Percentiles rank a stretch among this genome's conserved stretches.
These are phyloP conservation scores for Corythornis cristatus DNA, from an alignment of 2,113 vertebrate genomes.

Conservation along the genomic window DNA sequence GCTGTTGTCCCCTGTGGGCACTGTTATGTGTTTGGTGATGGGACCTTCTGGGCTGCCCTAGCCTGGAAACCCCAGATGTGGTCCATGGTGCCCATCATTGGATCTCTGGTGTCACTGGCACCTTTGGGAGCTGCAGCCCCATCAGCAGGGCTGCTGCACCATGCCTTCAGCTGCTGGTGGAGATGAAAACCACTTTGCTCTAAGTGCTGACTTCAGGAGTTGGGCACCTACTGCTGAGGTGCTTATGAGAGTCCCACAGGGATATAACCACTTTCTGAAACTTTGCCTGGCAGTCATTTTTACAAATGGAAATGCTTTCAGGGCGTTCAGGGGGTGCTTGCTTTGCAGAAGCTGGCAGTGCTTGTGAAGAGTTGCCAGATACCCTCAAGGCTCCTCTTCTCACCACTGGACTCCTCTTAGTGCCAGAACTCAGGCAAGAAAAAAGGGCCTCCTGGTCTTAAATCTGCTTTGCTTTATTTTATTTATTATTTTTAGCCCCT, in stretches of 20 bases:
- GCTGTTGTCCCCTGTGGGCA: not conserved
- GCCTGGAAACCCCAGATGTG: not conserved
- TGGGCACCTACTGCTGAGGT: not conserved
- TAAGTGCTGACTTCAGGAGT: not conserved
- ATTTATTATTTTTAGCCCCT: not conserved
- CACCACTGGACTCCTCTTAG: not conserved
- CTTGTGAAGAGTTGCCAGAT: not conserved
- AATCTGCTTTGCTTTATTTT: not conserved
- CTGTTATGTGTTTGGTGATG: not conserved
- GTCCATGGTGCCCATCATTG: not conserved
- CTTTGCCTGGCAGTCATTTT: not conserved
- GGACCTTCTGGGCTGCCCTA: not conserved
- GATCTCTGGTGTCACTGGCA: not conserved
- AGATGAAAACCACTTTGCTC: not conserved
- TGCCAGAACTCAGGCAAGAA: not conserved
- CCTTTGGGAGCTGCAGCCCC: not conserved
- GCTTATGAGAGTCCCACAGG: not conserved
- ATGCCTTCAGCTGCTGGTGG: rapidly evolving
- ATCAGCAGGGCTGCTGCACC: not conserved
- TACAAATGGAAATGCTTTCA: not conserved
- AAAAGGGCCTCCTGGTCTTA: not conserved
- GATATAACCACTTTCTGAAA: not conserved
- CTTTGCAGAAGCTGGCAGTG: not conserved
- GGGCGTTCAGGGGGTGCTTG: not conserved
- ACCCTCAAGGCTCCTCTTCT: not conserved